These are phyloP conservation scores for Autographa gamma DNA, from an alignment of 2,888 invertebrate species.

Conservation along the genomic window DNA sequence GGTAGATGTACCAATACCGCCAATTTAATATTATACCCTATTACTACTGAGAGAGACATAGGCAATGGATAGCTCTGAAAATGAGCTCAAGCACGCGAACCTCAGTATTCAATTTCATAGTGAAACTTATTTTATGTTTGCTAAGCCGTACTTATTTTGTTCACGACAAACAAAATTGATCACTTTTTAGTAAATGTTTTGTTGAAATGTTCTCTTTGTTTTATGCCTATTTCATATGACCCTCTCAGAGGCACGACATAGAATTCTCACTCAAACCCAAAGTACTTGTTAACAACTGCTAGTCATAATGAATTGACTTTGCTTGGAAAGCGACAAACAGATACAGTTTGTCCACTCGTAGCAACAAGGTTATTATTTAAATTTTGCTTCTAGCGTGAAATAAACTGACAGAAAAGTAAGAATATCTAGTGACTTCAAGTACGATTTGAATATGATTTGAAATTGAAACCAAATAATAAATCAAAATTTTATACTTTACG, in stretches of 20 bases:
- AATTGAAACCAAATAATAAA: too few species aligned
- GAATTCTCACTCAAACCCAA: background rate
- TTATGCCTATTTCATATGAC: conserved; percentile 19
- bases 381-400: too few species aligned
- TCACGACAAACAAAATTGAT: conserved; percentile 79
- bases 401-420: too few species aligned
- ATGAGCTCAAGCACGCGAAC: conserved; percentile 80
- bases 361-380: too few species aligned
- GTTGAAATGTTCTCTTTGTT: background rate
- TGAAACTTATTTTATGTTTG: conserved; percentile 81
- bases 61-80: conserved; percentile 73
- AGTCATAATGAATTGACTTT: too few species aligned
- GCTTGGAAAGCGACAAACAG: too few species aligned
- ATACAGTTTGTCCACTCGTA: too few species aligned
- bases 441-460: too few species aligned
- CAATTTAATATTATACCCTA: conserved; percentile 79
- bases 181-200: conserved; percentile 50
- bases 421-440: too few species aligned
- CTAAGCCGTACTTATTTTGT: conserved; percentile 66
- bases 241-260: background rate
- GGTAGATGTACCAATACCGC: conserved; percentile 71
- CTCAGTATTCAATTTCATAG: conserved; percentile 84
- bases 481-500: too few species aligned
- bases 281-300: too few species aligned
- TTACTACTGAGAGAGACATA: conserved; percentile 81